Conservation (phyloP, 2,797 vertebrate genomes). For the Sebastes steindachneri region DNA sequence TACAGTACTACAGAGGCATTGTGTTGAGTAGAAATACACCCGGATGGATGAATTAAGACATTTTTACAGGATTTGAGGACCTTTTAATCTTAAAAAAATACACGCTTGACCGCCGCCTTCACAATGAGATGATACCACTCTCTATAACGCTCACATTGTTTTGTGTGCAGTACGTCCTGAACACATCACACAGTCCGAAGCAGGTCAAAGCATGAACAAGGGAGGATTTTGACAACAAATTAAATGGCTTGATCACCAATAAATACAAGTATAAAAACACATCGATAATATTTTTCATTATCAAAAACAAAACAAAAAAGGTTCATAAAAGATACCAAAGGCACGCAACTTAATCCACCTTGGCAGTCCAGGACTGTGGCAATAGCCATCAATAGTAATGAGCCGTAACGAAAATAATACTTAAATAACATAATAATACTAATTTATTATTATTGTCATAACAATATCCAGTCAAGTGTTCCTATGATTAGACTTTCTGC, state of each 20-base stretch:
- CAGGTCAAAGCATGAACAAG: conserved; percentile 59
- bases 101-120: conserved; percentile 36
- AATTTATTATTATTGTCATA: conserved; percentile 87
- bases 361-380: conserved; percentile 89
- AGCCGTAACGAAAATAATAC: conserved; percentile 91
- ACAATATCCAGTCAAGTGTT: conserved; percentile 99
- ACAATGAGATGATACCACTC: conserved; percentile 68
- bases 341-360: conserved; percentile 91
- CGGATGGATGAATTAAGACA: conserved; percentile 68
- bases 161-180: conserved; percentile 39
- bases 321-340: conserved; percentile 83
- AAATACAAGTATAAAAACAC: conserved; percentile 92
- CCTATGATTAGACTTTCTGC: conserved; percentile 89
- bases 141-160: conserved; percentile 31
- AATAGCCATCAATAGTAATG: conserved; percentile 88
- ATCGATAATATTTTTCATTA: conserved; percentile 80
- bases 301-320: conserved; percentile 66
- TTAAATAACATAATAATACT: conserved; percentile 93
- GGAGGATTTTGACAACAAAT: conserved; percentile 86
- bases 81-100: conserved; percentile 35
- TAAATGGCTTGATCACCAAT: conserved; percentile 99
- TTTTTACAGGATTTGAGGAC: conserved; percentile 68
- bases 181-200: conserved; percentile 57
- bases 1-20: conserved; percentile 82
- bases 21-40: conserved; percentile 72